Base-by-base conservation (phyloP, 92 coral and sea anemone genomes). In the Chrysogorgia sp. region DNA sequence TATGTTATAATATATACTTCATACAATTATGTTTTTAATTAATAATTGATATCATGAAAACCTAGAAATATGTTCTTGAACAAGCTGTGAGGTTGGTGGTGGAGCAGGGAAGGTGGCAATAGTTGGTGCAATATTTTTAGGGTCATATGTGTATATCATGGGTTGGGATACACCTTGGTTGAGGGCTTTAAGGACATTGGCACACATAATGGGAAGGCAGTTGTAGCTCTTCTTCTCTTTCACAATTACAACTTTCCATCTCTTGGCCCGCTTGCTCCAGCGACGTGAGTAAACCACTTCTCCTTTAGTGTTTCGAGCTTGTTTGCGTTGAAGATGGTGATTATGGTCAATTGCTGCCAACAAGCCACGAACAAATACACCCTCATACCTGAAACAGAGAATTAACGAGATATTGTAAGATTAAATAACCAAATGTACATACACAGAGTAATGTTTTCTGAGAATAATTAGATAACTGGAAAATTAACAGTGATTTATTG, bases 231-330 rank as follows among this genome's bases (percentile, higher is more conserved):
- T 68, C 43, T 68, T 68, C 47, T 68, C 58, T 48, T 68, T 68
- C 14, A 43, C 35, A 21, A 68, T 43, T 23, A 68, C 75, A 24
- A 47, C 75, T 28, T 68, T 68, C 75, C 75, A 68, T 48, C 75
- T 43, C 52, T 30, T 68, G 4, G 75, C 28, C 1, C 34, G 19
- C 14, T 43, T 24, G 12, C 52, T 34, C 52, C 34, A 37, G 14
- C 35, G 29, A 1, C 71, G 1, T 24, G 71, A 64, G 21, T 32
- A 64, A 5, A 64, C 45, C 26, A 64, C 10, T 4, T 64, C 21
- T 34, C 71, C 71, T 24, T 64, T 64, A 9, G 10, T 35, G 48
- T 64, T 64, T 24, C 34, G 31, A 31, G 71, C 71, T 26, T 64
- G 50, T 48, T 32, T 19, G 2, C 71, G 1, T 19, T 24, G 12